Evolutionary conservation across 2,113 vertebrate genomes (phyloP).

Genomic region (Oryzias celebensis): DNA sequence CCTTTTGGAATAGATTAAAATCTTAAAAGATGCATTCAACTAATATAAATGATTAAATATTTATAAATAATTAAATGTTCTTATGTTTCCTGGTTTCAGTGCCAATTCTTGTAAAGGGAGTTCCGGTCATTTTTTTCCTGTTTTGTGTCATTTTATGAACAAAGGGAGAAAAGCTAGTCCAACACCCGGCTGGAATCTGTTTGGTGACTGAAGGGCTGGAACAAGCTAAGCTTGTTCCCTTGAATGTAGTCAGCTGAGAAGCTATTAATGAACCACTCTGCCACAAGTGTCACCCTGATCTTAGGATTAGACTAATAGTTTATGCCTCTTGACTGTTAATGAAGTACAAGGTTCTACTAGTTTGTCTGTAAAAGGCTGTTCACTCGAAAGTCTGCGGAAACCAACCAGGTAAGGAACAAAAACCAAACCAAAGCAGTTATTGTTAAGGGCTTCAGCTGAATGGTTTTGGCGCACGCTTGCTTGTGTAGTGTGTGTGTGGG

Average conservation of each 20-base stretch:
- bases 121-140: neutral
- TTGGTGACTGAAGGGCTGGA: constrained; percentile 33
- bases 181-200: constrained; percentile 15
- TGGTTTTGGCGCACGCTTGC: constrained; percentile 7
- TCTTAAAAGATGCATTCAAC: too few species aligned
- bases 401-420: neutral
- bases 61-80: too few species aligned
- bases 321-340: constrained; percentile 37
- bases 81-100: too few species aligned
- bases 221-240: constrained; percentile 48
- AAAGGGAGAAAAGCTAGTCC: constrained; percentile 29
- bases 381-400: constrained; percentile 12
- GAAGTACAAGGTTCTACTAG: constrained; percentile 28
- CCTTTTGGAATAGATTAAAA: too few species aligned
- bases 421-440: neutral
- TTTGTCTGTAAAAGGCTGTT: constrained; percentile 2
- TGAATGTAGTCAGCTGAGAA: constrained; percentile 44
- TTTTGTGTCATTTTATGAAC: constrained; percentile 12
- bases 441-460: constrained; percentile 1
- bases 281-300: constrained; percentile 50
- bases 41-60: neutral
- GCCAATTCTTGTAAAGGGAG: constrained; percentile 1
- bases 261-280: constrained; percentile 55
- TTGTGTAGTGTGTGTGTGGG: constrained; percentile 13
- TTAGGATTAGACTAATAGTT: constrained; percentile 62